Conservation (phyloP, 1,140 invertebrate genomes). For the Polyergus mexicanus region DNA sequence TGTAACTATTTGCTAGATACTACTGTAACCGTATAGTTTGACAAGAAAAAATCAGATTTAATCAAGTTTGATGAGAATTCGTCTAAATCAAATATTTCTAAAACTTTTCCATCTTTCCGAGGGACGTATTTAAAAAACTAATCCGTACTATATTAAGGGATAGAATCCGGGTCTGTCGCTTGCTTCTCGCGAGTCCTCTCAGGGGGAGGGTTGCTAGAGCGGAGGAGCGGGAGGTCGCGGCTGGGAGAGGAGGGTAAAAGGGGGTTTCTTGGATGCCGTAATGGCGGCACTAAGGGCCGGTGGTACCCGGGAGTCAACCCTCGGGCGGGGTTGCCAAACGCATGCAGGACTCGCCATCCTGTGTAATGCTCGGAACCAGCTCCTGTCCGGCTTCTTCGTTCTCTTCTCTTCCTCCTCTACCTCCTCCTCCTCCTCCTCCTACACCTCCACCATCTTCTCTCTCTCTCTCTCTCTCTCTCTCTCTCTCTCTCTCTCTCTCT, state of each 20-base stretch:
- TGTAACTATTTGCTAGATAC: not conserved
- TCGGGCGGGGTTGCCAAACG: constrained; percentile 72
- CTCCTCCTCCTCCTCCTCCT: constrained; percentile 7
- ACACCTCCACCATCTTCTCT: not conserved
- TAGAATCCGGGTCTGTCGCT: constrained; percentile 34
- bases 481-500: not conserved
- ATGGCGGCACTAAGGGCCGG: constrained; percentile 73
- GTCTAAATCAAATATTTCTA: constrained; percentile 23
- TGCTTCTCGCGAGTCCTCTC: constrained; percentile 33
- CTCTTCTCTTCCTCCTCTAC: constrained; percentile 52
- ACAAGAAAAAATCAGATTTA: not conserved
- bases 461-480: constrained; percentile 35
- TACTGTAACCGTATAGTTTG: too few relatives aligned
- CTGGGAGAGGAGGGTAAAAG: constrained; percentile 43
- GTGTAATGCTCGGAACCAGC: constrained; percentile 37
- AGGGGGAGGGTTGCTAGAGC: constrained; percentile 35
- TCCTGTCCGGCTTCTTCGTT: constrained; percentile 65
- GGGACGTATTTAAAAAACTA: constrained; percentile 27
- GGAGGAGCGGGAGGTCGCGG: constrained; percentile 15
- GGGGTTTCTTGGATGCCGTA: constrained; percentile 58
- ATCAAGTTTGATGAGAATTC: not conserved
- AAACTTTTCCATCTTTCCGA: constrained; percentile 2
- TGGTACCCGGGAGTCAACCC: constrained; percentile 72
- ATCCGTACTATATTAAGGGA: constrained; percentile 7
- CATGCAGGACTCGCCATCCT: constrained; percentile 58